Conservation (phyloP, 2,113 vertebrate species). For the Suricata suricatta region DNA sequence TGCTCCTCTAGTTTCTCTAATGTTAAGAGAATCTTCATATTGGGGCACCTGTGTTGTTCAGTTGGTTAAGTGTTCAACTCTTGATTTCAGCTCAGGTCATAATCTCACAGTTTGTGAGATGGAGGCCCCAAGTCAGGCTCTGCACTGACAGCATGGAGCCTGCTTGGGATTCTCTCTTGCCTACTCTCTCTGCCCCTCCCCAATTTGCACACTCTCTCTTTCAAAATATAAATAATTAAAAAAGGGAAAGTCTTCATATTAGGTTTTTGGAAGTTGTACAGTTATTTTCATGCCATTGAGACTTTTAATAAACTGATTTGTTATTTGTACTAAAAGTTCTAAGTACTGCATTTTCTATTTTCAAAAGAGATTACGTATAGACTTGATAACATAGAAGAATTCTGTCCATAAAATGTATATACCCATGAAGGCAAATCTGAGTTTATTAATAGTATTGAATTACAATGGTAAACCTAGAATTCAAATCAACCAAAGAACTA, state of each 20-base stretch:
- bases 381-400: background rate
- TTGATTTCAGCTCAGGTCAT: too few species aligned
- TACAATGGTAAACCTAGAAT: constrained; percentile 41
- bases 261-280: background rate
- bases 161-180: too few species aligned
- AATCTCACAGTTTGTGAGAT: too few species aligned
- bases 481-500: constrained; percentile 60
- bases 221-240: too few species aligned
- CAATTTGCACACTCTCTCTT: too few species aligned
- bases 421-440: background rate
- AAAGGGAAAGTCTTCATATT: background rate
- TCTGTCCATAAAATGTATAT: background rate
- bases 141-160: too few species aligned
- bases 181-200: too few species aligned
- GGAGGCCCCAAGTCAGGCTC: too few species aligned
- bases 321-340: constrained; percentile 5
- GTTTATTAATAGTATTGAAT: constrained; percentile 9
- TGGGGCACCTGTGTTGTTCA: too few species aligned
- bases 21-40: background rate
- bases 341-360: background rate
- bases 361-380: background rate
- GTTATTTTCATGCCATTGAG: background rate
- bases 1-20: background rate
- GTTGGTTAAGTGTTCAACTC: too few species aligned
- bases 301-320: background rate